A percentile compares a stretch with the other conserved stretches of the same genome.
These are phyloP conservation scores for Zaprionus bogoriensis DNA, from an alignment of 2,888 invertebrate species.

Conservation along the genomic window DNA sequence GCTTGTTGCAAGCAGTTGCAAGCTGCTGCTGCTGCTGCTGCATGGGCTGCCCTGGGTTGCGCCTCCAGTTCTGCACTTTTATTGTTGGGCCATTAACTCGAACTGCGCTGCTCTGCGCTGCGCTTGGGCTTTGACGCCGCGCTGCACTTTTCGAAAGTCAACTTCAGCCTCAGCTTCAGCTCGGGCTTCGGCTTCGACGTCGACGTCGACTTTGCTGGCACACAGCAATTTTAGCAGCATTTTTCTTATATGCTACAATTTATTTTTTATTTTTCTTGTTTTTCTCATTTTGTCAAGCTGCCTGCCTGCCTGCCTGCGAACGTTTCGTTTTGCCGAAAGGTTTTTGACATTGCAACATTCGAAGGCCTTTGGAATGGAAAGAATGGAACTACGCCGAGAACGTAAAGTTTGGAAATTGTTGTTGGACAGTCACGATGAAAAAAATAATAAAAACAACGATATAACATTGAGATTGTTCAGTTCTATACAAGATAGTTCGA, in stretches of 20 bases:
- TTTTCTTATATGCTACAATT: constrained; percentile 58
- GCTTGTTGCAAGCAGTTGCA: constrained; percentile 1
- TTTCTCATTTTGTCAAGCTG: constrained; percentile 46
- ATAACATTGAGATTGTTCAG: too few relatives aligned
- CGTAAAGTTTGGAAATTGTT: constrained; percentile 16
- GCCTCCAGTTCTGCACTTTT: constrained; percentile 47
- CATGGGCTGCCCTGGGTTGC: constrained; percentile 28
- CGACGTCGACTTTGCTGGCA: constrained; percentile 35
- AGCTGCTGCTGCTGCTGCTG: constrained; percentile 3
- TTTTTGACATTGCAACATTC: constrained; percentile 59
- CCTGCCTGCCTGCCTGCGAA: constrained; percentile 25
- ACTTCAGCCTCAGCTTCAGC: constrained; percentile 2
- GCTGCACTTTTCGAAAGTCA: not conserved
- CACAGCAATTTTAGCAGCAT: constrained; percentile 52
- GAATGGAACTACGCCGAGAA: constrained; percentile 15
- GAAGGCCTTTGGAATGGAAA: constrained; percentile 56
- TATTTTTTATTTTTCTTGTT: constrained; percentile 44
- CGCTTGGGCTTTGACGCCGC: constrained; percentile 23
- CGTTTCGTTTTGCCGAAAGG: constrained; percentile 50
- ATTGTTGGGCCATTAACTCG: constrained; percentile 64
- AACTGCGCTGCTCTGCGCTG: constrained; percentile 37
- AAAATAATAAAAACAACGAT: not conserved
- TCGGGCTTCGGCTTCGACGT: constrained; percentile 46
- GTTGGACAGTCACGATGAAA: not conserved
- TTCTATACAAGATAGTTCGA: too few relatives aligned